phyloP scores from a whole-genome alignment of 2,888 invertebrate genomes.

The Oxytorus armatus region DNA sequence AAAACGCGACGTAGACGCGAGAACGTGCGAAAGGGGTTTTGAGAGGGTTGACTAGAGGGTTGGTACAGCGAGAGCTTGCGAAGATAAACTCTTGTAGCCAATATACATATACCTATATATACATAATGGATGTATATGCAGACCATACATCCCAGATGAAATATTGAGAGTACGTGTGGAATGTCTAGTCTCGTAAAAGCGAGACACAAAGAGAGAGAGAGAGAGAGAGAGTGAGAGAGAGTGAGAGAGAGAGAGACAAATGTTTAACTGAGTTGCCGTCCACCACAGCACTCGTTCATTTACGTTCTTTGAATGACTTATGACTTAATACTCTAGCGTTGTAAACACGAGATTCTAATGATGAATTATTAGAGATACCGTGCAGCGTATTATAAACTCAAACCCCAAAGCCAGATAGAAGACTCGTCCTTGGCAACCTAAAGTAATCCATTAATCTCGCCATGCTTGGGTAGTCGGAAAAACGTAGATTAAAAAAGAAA shows the following conservation, averaged over 20 bases:
- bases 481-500: background rate
- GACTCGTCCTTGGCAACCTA: background rate
- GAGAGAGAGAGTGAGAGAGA: slow-evolving; percentile 12
- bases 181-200: slow-evolving; percentile 16
- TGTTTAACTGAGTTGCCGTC: slow-evolving; percentile 31
- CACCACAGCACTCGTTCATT: slow-evolving; percentile 48
- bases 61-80: slow-evolving; percentile 1
- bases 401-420: background rate
- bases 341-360: slow-evolving; percentile 72
- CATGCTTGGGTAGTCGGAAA: too few species aligned
- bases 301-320: slow-evolving; percentile 52
- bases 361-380: slow-evolving; percentile 82
- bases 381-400: slow-evolving; percentile 70
- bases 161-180: slow-evolving; percentile 62
- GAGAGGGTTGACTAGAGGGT: background rate
- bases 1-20: background rate
- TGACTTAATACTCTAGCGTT: slow-evolving; percentile 53
- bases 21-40: background rate
- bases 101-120: background rate
- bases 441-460: slow-evolving; percentile 1
- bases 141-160: slow-evolving; percentile 46
- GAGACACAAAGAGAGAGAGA: slow-evolving; percentile 4
- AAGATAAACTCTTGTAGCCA: slow-evolving; percentile 26
- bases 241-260: slow-evolving; percentile 39
- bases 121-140: slow-evolving; percentile 3